A percentile compares a stretch with the other conserved stretches of the same genome.
These are phyloP conservation scores for Odocoileus virginianus DNA, from an alignment of 2,113 vertebrate species.

Conservation along the genomic window DNA sequence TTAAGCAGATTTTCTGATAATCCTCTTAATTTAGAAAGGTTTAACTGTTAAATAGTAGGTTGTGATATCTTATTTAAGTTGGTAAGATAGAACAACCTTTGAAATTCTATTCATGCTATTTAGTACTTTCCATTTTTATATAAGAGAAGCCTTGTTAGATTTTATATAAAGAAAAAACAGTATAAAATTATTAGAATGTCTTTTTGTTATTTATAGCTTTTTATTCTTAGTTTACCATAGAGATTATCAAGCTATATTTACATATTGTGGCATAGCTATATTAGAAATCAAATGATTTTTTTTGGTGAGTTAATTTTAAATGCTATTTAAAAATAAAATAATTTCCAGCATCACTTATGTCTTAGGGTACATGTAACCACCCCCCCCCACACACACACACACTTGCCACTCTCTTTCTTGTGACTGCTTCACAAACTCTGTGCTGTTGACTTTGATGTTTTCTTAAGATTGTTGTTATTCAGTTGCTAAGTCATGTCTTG, in stretches of 20 bases:
- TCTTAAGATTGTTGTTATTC: background rate
- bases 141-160: background rate
- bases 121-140: slow-evolving; percentile 41
- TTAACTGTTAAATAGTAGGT: background rate
- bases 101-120: background rate
- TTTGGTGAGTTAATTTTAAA: slow-evolving; percentile 8
- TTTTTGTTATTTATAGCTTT: slow-evolving; percentile 12
- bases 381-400: too few species aligned
- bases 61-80: background rate
- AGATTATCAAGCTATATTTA: background rate
- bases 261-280: background rate
- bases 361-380: background rate
- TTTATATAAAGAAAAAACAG: slow-evolving; percentile 12
- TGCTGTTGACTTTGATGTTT: background rate
- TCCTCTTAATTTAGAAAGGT: background rate
- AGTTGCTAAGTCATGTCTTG: background rate
- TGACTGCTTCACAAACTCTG: background rate
- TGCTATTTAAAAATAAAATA: background rate
- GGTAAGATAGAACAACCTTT: background rate
- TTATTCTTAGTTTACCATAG: slow-evolving; percentile 9
- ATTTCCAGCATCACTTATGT: background rate
- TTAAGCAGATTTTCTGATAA: slow-evolving; percentile 22
- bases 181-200: slow-evolving; percentile 12
- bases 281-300: background rate
- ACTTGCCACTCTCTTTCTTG: background rate